Conservation (phyloP, 92 coral and sea anemone genomes). For the Montipora capitata region DNA sequence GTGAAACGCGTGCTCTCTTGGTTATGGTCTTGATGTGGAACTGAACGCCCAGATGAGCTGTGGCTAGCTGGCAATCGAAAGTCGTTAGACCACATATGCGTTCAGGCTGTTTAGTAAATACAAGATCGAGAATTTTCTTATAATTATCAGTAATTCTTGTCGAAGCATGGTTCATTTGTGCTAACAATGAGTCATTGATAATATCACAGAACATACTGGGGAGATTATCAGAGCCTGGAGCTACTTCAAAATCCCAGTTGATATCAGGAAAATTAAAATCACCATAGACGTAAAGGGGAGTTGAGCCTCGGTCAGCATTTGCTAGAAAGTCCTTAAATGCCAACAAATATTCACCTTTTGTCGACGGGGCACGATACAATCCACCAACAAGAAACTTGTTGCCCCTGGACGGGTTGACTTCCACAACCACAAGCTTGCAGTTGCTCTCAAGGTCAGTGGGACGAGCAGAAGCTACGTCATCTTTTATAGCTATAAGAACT, state of each 20-base stretch:
- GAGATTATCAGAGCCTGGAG: conserved; percentile 48
- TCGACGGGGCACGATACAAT: conserved; percentile 70
- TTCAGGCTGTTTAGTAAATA: conserved; percentile 71
- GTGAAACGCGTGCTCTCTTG: conserved; percentile 19
- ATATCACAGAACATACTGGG: conserved; percentile 67
- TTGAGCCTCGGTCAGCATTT: no score
- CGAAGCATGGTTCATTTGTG: conserved; percentile 60
- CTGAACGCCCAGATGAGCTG: conserved; percentile 54
- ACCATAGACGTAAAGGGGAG: conserved; percentile 57
- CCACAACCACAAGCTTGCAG: conserved; percentile 64
- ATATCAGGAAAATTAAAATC: conserved; percentile 68
- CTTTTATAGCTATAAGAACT: conserved; percentile 60
- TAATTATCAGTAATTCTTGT: conserved; percentile 64
- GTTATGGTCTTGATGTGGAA: conserved; percentile 31
- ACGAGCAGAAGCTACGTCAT: conserved; percentile 9
- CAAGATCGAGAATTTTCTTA: conserved; percentile 58
- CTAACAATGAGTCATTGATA: conserved; percentile 56
- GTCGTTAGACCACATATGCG: conserved; percentile 39
- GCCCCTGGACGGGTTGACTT: conserved; percentile 3
- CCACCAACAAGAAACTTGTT: conserved; percentile 54
- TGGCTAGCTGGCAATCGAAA: conserved; percentile 51
- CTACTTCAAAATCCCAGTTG: conserved; percentile 58
- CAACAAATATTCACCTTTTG: conserved; percentile 61
- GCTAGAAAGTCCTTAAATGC: conserved; percentile 34
- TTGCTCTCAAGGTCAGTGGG: conserved; percentile 49